These are phyloP conservation scores for Gopherus flavomarginatus DNA, from an alignment of 2,113 vertebrate genomes.

Conservation along the genomic window DNA sequence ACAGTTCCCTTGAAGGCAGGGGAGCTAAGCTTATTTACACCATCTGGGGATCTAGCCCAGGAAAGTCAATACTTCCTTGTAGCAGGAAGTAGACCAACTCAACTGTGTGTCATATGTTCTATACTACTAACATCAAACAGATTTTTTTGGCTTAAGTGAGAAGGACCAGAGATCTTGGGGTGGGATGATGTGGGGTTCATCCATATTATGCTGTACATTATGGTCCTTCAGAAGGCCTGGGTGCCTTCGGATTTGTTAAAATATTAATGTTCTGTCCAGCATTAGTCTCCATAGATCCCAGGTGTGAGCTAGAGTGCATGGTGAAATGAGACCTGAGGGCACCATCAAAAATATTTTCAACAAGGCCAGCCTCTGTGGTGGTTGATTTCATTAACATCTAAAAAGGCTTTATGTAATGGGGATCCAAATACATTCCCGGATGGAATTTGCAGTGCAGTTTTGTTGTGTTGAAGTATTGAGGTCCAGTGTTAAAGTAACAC, in stretches of 20 bases:
- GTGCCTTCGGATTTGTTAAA: neutral
- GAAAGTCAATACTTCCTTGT: neutral
- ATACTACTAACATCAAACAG: rapidly evolving
- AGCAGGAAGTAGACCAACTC: neutral
- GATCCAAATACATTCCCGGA: neutral
- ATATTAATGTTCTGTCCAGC: neutral
- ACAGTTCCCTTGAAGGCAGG: too few species aligned
- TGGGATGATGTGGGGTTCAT: neutral
- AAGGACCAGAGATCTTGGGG: neutral
- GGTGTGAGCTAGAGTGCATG: neutral
- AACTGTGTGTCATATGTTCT: rapidly evolving
- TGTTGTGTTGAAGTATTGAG: rapidly evolving
- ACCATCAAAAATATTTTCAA: neutral
- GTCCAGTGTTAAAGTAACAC: rapidly evolving
- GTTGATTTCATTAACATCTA: neutral
- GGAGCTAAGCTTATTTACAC: neutral
- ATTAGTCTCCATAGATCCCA: neutral
- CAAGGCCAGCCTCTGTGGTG: neutral
- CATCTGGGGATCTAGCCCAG: neutral
- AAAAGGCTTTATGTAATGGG: neutral
- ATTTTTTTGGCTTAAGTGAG: rapidly evolving
- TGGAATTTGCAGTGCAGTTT: neutral
- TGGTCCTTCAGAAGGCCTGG: neutral
- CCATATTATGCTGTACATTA: neutral
- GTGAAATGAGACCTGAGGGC: neutral